Conservation (phyloP, 2,888 invertebrate genomes). For the Drosophila leonis region DNA sequence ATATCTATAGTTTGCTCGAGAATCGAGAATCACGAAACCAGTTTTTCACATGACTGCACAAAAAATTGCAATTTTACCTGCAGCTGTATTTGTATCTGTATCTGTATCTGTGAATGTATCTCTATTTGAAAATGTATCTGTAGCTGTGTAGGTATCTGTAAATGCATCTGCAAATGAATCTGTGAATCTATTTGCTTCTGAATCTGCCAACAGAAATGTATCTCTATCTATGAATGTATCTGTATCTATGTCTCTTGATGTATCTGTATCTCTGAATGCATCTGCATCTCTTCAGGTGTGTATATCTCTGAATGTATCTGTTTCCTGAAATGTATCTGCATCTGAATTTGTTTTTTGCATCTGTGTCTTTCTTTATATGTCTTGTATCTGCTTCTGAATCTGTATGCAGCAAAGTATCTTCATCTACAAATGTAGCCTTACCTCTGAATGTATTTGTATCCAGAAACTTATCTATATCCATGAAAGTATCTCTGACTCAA, state of each 20-base stretch:
- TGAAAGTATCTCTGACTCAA: not conserved
- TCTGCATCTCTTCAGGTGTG: not conserved
- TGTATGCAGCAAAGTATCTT: no score
- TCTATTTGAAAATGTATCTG: not conserved
- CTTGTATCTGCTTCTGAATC: no score
- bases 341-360: no score
- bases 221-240: not conserved
- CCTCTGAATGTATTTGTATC: constrained; percentile 16
- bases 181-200: no score
- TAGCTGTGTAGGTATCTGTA: not conserved
- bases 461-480: not conserved
- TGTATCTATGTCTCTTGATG: not conserved
- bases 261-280: not conserved
- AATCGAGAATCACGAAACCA: constrained; percentile 47
- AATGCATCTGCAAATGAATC: no score
- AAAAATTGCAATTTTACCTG: constrained; percentile 31
- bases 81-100: constrained; percentile 11
- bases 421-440: not conserved
- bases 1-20: constrained; percentile 50
- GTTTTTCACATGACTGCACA: constrained; percentile 52
- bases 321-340: no score
- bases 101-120: not conserved
- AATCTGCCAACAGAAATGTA: no score
- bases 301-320: not conserved
- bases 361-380: no score